phyloP scores from a whole-genome alignment of 30 jellyfish, hydroid and myxozoan species.

The Hydractinia symbiolongicarpus region DNA sequence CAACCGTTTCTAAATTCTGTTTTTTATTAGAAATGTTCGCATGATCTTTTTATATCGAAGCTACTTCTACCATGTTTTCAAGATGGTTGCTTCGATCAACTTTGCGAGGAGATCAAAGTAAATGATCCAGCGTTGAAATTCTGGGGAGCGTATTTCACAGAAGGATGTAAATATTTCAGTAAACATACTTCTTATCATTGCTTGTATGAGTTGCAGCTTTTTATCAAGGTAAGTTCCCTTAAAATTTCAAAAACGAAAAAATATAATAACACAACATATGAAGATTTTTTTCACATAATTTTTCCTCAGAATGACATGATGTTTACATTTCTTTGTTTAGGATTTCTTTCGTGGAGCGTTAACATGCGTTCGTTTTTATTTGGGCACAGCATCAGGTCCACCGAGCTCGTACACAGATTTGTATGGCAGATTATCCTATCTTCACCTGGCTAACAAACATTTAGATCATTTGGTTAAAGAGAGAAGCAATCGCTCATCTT shows the following conservation, averaged over 20 bases:
- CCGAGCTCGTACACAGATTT: conserved; percentile 66
- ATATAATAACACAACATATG: no score
- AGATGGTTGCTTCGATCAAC: conserved; percentile 70
- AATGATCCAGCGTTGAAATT: conserved; percentile 57
- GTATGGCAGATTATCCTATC: conserved; percentile 39
- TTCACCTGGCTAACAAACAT: conserved; percentile 66
- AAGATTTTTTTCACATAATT: no score
- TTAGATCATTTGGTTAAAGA: conserved; percentile 65
- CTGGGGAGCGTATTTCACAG: conserved; percentile 63
- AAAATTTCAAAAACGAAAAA: no score
- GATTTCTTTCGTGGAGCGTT: conserved; percentile 93
- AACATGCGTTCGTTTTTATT: conserved; percentile 82
- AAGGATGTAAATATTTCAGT: conserved; percentile 61
- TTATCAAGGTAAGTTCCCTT: conserved; percentile 54
- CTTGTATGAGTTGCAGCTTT: conserved; percentile 68
- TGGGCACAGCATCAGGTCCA: conserved; percentile 80
- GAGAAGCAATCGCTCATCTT: conserved; percentile 52
- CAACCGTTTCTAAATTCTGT: neutral
- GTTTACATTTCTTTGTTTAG: conserved; percentile 15
- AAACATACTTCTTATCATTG: conserved; percentile 61
- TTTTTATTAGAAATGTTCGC: conserved; percentile 59
- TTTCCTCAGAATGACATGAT: no score
- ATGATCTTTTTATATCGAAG: conserved; percentile 59
- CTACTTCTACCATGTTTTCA: conserved; percentile 63
- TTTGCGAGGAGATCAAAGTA: conserved; percentile 49